These are phyloP conservation scores for Caenorhabditis macrosperma DNA, from an alignment of 2,888 invertebrate genomes.

Conservation along the genomic window DNA sequence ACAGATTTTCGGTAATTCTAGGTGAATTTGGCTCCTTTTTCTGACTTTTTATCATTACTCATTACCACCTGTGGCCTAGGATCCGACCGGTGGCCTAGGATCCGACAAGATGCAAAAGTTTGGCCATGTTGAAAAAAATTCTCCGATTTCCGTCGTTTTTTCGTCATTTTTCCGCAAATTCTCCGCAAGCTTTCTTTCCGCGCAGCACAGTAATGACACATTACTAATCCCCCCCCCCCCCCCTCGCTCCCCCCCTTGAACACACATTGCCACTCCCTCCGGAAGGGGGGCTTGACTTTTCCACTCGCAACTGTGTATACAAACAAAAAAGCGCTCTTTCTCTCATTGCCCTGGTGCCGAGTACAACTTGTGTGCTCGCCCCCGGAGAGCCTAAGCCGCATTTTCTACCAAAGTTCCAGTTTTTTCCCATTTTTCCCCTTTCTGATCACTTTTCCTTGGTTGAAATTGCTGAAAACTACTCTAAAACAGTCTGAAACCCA, in stretches of 20 bases:
- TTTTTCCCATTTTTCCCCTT: too few species aligned
- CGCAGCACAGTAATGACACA: conserved; percentile 32
- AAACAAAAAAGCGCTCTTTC: background rate
- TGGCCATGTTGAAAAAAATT: background rate
- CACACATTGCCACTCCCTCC: background rate
- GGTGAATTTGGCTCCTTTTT: too few species aligned
- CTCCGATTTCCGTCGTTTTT: background rate
- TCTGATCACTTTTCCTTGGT: too few species aligned
- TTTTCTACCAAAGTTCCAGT: too few species aligned
- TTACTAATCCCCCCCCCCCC: too few species aligned
- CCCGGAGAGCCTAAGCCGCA: too few species aligned
- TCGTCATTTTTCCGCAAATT: too few species aligned
- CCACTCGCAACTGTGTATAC: background rate
- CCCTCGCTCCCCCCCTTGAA: conserved; percentile 11
- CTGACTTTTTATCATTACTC: background rate
- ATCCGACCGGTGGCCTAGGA: background rate
- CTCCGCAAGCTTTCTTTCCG: background rate
- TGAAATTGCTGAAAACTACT: too few species aligned
- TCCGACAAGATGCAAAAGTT: background rate
- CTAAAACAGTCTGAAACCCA: too few species aligned
- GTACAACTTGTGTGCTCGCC: too few species aligned
- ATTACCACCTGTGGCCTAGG: background rate
- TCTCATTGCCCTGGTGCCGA: too few species aligned
- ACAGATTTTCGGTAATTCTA: too few species aligned
- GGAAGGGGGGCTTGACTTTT: background rate